A percentile compares a stretch with the other conserved stretches of the same genome.
These are phyloP conservation scores for Lysandra bellargus DNA, from an alignment of 2,888 invertebrate species.

Conservation along the genomic window DNA sequence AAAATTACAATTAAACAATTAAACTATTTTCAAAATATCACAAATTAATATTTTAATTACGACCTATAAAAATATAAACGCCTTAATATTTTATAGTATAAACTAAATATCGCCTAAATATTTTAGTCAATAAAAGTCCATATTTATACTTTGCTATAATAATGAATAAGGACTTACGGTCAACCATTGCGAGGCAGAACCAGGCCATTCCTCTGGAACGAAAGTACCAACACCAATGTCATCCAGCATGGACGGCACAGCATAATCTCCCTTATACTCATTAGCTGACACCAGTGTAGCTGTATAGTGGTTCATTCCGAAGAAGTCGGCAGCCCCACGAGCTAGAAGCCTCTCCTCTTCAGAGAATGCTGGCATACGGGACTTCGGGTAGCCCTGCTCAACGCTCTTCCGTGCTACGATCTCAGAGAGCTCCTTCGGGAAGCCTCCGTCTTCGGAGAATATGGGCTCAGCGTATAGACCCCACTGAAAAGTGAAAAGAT, in stretches of 20 bases:
- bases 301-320: slow-evolving; percentile 73
- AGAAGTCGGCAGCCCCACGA: slow-evolving; percentile 66
- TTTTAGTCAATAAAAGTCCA: too few relatives aligned
- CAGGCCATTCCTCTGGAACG: slow-evolving; percentile 50
- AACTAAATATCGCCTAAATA: too few relatives aligned
- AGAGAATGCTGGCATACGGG: slow-evolving; percentile 50
- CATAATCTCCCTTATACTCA: slow-evolving; percentile 25
- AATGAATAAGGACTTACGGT: slow-evolving; percentile 47
- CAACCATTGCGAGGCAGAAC: slow-evolving; percentile 56
- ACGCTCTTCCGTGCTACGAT: slow-evolving; percentile 59
- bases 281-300: slow-evolving; percentile 50
- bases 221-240: slow-evolving; percentile 47
- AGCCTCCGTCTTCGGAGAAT: slow-evolving; percentile 73
- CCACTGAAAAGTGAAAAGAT: slow-evolving; percentile 50
- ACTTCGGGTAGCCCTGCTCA: slow-evolving; percentile 49
- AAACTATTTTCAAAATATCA: too few relatives aligned
- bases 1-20: too few relatives aligned
- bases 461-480: slow-evolving; percentile 74
- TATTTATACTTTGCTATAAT: not conserved
- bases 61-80: too few relatives aligned
- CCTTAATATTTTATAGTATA: too few relatives aligned
- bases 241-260: slow-evolving; percentile 48
- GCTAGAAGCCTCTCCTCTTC: slow-evolving; percentile 45
- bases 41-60: too few relatives aligned
- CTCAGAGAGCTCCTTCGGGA: slow-evolving; percentile 68